Evolutionary conservation across 2,888 invertebrate species (phyloP).

Genomic region (Tetragonula carbonaria): DNA sequence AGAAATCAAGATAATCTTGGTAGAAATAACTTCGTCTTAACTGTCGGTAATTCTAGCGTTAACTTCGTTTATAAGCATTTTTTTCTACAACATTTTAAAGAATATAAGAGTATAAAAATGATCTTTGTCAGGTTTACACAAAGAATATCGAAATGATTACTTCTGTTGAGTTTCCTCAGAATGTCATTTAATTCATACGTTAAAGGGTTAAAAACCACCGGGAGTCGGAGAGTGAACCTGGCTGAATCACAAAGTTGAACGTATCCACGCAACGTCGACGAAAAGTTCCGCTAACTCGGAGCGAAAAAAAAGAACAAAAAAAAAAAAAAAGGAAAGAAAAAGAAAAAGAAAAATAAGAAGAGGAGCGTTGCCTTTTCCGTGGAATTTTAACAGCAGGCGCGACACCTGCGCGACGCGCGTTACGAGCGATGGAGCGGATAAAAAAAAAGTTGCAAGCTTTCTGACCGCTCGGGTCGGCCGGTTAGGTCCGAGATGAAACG

Average conservation of each 20-base stretch:
- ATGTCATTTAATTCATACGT: no score
- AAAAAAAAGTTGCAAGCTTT: constrained; percentile 43
- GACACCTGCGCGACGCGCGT: constrained; percentile 37
- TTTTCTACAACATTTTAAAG: no score
- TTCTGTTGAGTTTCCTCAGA: no score
- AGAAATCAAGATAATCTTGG: no score
- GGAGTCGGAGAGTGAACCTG: no score
- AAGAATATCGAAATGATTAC: no score
- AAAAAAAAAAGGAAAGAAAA: constrained; percentile 5
- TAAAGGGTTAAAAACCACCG: no score
- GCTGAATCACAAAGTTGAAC: neutral
- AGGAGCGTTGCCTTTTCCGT: neutral
- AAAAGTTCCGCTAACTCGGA: neutral
- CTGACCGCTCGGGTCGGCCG: constrained; percentile 9
- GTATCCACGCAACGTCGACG: neutral
- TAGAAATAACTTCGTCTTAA: no score
- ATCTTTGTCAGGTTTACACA: no score
- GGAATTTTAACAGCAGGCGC: constrained; percentile 39
- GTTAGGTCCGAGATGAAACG: constrained; percentile 59
- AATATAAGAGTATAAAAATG: no score
- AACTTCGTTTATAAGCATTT: no score
- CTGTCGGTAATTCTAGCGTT: no score
- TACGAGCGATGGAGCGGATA: constrained; percentile 10
- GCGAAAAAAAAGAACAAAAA: neutral
- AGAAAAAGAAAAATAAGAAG: neutral